A percentile compares a stretch with the other conserved stretches of the same genome.
phyloP scores from a whole-genome alignment of 2,888 invertebrate genomes.

The Pharmacophagus antenor region DNA sequence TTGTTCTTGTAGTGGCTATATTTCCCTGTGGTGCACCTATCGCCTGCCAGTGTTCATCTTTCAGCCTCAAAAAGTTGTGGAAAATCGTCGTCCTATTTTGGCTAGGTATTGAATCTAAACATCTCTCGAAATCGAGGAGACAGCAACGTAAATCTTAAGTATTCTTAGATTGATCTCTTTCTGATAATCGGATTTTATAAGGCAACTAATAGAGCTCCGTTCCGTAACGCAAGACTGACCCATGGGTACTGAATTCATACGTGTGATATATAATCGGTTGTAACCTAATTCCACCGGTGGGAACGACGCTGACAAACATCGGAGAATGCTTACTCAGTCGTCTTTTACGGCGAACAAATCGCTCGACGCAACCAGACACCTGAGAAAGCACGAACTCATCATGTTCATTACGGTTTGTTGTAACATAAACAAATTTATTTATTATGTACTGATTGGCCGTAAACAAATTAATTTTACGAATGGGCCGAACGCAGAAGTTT shows the following conservation, averaged over 20 bases:
- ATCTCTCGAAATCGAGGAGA: slow-evolving; percentile 50
- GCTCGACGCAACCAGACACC: slow-evolving; percentile 57
- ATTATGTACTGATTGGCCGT: too few species aligned
- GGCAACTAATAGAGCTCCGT: slow-evolving; percentile 39
- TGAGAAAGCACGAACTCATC: slow-evolving; percentile 40
- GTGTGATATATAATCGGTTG: background rate
- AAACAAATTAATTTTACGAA: too few species aligned
- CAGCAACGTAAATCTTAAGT: slow-evolving; percentile 53
- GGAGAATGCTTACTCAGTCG: slow-evolving; percentile 47
- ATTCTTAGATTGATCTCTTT: slow-evolving; percentile 62
- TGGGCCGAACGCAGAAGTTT: too few species aligned
- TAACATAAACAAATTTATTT: too few species aligned
- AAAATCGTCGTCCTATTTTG: slow-evolving; percentile 44
- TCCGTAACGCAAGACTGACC: slow-evolving; percentile 37
- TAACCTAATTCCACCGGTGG: background rate
- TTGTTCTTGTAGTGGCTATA: slow-evolving; percentile 40
- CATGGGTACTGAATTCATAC: background rate
- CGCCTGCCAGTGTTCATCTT: slow-evolving; percentile 59
- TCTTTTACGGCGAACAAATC: slow-evolving; percentile 58
- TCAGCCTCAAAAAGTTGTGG: slow-evolving; percentile 51
- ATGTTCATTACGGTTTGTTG: background rate
- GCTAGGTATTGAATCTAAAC: slow-evolving; percentile 41
- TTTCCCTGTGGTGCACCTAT: slow-evolving; percentile 62
- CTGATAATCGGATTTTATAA: slow-evolving; percentile 43
- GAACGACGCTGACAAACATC: slow-evolving; percentile 14